Percentiles rank a stretch among this genome's conserved stretches.
phyloP scores from a whole-genome alignment of 2,113 vertebrate genomes.

The Campylorhamphus procurvoides region DNA sequence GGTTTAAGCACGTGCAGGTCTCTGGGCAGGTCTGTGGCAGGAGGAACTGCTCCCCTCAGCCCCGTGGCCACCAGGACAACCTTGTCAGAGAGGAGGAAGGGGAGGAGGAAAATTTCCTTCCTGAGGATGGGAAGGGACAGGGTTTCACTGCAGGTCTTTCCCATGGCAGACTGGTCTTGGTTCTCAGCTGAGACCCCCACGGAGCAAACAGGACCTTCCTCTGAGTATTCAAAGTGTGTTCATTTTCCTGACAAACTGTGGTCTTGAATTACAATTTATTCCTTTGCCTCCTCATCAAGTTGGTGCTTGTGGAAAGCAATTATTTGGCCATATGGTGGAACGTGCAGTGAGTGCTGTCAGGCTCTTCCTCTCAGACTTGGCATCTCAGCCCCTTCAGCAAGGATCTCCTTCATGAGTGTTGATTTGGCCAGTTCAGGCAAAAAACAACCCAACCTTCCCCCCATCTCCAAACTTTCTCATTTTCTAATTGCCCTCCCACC shows the following conservation, averaged over 20 bases:
- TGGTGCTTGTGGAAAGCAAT: not conserved
- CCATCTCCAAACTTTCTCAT: rapidly evolving
- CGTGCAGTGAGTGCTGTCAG: not conserved
- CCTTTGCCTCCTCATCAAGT: not conserved
- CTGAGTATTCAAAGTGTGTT: rapidly evolving
- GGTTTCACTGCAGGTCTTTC: not conserved
- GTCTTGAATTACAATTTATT: not conserved
- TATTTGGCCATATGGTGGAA: not conserved
- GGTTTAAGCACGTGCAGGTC: not conserved
- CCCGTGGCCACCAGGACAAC: not conserved
- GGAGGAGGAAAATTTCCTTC: not conserved
- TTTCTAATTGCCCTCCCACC: not conserved
- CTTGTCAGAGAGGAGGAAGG: not conserved
- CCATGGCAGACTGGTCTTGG: not conserved
- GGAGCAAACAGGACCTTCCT: not conserved
- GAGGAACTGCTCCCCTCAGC: not conserved
- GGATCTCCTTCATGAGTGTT: not conserved
- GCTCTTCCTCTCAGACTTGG: not conserved
- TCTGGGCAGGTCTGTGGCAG: not conserved
- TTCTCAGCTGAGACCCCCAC: not conserved
- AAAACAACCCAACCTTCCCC: not conserved
- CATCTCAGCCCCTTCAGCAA: not conserved
- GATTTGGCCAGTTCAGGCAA: not conserved
- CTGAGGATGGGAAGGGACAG: not conserved
- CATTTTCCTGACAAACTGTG: not conserved